Base-by-base conservation (phyloP, 2,888 invertebrate genomes). In the Acrobasis suavella region DNA sequence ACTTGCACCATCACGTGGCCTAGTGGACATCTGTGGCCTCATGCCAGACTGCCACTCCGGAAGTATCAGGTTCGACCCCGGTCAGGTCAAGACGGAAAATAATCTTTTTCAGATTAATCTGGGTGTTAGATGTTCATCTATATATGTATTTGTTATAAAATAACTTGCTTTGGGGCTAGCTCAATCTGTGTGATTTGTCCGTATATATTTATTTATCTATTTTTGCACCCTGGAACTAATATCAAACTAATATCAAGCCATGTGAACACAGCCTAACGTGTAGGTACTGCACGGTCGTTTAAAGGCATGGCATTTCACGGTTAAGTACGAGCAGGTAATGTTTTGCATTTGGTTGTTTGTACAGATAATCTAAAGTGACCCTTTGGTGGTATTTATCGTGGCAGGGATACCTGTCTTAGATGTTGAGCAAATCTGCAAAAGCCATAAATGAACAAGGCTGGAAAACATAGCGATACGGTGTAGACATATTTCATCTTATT, bases 221-320 rank as follows among this genome's bases (percentile, higher is more conserved):
- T 32, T 6, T 32, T 32, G 22, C 39, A 42, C 12, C 12, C 14
- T 12, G 42, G 10, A 42, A 12, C 14, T 42, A 1, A 42, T 12
- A 42, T 15, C 54, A 38, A 38, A 38, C 15, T n/a, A n/a, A n/a
- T n/a, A n/a, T n/a, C n/a, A n/a, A n/a, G 38, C n/a, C 15, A 38
- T 16, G 38, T n/a, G n/a, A 55, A 52, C 52, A 6, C 1, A n/a
- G 52, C 52, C 12, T n/a, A 37, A 12, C 5, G 52, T 32, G 15
- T 22, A 22, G n/a, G 22, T 55, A 16, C 14, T 46, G 22, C 39
- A 17, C 55, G 60, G 50, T 64, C 32, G 49, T 50, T 55, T 56
- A 46, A 59, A 55, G 38, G 56, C 55, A 56, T 42, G 42, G 56
- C 42, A 42, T 56, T 56, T 56, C 42, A 56, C 39, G 56, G 56